Conservation (phyloP, 2,797 vertebrate genomes). For the Lacerta agilis region DNA sequence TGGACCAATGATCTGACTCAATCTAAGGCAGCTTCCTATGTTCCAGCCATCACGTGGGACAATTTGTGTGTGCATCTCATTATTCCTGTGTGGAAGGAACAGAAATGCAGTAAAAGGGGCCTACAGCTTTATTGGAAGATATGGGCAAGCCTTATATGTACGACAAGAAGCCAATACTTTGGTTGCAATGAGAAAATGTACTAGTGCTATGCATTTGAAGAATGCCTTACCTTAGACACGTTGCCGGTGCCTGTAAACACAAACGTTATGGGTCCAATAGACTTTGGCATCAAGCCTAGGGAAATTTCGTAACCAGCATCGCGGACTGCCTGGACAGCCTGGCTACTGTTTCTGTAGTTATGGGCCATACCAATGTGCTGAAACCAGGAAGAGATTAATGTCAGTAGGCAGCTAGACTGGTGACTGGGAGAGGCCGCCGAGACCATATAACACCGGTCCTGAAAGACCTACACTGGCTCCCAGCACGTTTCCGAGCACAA, state of each 20-base stretch:
- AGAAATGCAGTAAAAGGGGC: not conserved
- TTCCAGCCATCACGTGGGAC: not conserved
- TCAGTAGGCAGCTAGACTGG: not conserved
- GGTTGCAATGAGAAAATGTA: not conserved
- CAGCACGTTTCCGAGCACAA: too few relatives aligned
- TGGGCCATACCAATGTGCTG: constrained; percentile 99
- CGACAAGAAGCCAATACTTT: not conserved
- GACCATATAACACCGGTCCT: too few relatives aligned
- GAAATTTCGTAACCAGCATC: constrained; percentile 98
- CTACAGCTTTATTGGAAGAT: not conserved
- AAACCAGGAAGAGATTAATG: constrained; percentile 59
- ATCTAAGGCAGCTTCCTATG: not conserved
- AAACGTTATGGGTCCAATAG: constrained; percentile 93
- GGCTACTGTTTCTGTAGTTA: constrained; percentile 96
- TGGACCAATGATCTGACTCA: not conserved
- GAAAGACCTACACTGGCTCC: too few relatives aligned
- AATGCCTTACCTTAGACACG: constrained; percentile 90
- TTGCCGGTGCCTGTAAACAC: constrained; percentile 98
- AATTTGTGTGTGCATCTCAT: not conserved
- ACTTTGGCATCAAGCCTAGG: constrained; percentile 95
- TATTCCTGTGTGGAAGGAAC: not conserved
- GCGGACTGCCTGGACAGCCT: constrained; percentile 95
- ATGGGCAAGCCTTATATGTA: not conserved
- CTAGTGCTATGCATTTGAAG: not conserved
- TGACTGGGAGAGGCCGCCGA: too few relatives aligned